These are phyloP conservation scores for Epinephelus moara DNA, from an alignment of 2,113 vertebrate genomes.

Conservation along the genomic window DNA sequence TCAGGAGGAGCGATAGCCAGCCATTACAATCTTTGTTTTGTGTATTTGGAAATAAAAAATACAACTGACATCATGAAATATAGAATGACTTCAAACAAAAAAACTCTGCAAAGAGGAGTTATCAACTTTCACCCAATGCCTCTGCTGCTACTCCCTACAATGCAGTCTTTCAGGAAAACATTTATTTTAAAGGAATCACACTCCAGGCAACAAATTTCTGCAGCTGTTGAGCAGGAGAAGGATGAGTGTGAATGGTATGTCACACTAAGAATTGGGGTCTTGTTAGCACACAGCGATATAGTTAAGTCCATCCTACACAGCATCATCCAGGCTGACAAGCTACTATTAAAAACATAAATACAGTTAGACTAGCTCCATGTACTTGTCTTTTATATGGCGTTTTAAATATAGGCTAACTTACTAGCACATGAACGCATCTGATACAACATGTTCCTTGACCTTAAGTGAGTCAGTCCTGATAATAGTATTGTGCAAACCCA, in stretches of 20 bases:
- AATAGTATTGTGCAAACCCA: too few relatives aligned
- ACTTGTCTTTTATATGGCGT: background rate
- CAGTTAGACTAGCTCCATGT: background rate
- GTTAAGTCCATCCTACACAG: background rate
- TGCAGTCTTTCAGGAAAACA: conserved; percentile 8
- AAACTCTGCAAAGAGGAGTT: background rate
- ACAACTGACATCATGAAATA: background rate
- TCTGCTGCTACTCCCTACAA: conserved; percentile 8
- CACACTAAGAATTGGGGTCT: conserved; percentile 19
- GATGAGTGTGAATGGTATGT: conserved; percentile 3
- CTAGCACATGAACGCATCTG: too few relatives aligned
- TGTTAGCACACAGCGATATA: background rate
- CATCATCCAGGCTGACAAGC: background rate
- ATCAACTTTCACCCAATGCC: background rate
- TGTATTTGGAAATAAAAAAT: background rate
- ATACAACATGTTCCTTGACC: too few relatives aligned
- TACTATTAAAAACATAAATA: background rate
- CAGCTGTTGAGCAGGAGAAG: conserved; percentile 12
- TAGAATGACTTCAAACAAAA: background rate
- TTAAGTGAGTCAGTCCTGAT: too few relatives aligned
- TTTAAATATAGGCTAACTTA: background rate
- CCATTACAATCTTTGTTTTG: background rate
- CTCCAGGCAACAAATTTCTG: conserved; percentile 6
- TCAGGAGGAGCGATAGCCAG: background rate
- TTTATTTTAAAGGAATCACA: background rate